Evolutionary conservation across 2,797 vertebrate species (phyloP).

Genomic region (Philypnodon macrostomus): DNA sequence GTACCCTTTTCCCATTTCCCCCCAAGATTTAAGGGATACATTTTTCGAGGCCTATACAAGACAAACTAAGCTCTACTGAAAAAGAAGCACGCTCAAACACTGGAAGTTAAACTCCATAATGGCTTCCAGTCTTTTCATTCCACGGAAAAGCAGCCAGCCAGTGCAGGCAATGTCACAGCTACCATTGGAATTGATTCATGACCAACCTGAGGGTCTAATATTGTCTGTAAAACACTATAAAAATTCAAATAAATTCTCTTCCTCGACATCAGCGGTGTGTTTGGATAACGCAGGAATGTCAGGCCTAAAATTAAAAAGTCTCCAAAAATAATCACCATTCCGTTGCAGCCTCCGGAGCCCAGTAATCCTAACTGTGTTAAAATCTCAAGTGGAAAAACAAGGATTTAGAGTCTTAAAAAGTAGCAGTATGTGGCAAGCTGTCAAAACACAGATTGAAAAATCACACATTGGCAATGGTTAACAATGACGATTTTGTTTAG

Average conservation of each 20-base stretch:
- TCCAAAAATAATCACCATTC: constrained; percentile 58
- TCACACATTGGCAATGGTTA: constrained; percentile 49
- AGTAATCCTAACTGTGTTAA: constrained; percentile 54
- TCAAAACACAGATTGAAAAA: constrained; percentile 58
- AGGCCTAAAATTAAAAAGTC: constrained; percentile 31
- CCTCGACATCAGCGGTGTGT: constrained; percentile 23
- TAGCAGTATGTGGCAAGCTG: constrained; percentile 52
- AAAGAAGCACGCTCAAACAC: neutral
- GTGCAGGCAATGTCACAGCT: constrained; percentile 53
- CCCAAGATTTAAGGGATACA: too few relatives aligned
- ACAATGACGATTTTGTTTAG: constrained; percentile 61
- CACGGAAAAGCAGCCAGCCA: constrained; percentile 64
- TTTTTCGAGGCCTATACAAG: too few relatives aligned
- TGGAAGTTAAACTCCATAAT: neutral
- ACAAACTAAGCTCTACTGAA: neutral
- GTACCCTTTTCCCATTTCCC: too few relatives aligned
- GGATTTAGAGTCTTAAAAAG: constrained; percentile 64
- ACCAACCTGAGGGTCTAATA: constrained; percentile 44
- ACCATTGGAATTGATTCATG: constrained; percentile 40
- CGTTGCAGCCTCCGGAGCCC: constrained; percentile 31
- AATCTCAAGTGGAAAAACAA: constrained; percentile 48
- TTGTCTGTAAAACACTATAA: constrained; percentile 37
- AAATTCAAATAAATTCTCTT: constrained; percentile 19
- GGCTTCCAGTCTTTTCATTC: constrained; percentile 54
- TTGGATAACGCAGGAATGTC: constrained; percentile 17